Conservation (phyloP, 2,797 vertebrate genomes). For the Ptychadena robeensis region DNA sequence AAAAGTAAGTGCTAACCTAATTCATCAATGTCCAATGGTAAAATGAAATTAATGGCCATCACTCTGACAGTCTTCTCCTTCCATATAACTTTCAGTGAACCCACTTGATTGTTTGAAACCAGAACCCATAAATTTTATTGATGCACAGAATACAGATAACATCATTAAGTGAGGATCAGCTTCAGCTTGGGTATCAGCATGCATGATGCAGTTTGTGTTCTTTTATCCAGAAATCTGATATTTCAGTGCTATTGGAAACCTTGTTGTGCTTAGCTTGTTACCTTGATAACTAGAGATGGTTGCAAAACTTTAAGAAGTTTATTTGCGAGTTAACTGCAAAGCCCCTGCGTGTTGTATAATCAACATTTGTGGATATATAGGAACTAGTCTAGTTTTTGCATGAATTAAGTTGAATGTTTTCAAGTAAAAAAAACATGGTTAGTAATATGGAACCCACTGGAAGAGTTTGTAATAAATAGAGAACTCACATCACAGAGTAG, state of each 20-base stretch:
- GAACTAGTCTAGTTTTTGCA: too few species aligned
- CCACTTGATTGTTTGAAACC: neutral
- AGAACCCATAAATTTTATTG: conserved; percentile 31
- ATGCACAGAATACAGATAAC: conserved; percentile 47
- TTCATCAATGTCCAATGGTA: conserved; percentile 36
- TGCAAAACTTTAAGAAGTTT: too few species aligned
- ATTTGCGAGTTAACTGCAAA: too few species aligned
- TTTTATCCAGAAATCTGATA: neutral
- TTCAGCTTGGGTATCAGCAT: neutral
- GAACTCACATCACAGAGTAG: too few species aligned
- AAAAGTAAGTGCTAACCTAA: conserved; percentile 25
- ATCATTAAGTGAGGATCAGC: conserved; percentile 24
- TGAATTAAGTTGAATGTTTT: too few species aligned
- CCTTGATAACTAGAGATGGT: too few species aligned
- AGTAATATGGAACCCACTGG: too few species aligned
- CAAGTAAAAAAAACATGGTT: too few species aligned
- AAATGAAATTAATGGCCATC: conserved; percentile 31
- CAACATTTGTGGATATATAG: too few species aligned
- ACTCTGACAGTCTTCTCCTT: neutral
- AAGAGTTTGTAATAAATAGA: too few species aligned
- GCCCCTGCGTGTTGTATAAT: too few species aligned
- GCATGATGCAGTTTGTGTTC: neutral
- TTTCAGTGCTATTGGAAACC: neutral
- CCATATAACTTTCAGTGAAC: neutral
- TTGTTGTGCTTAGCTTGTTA: too few species aligned